Evolutionary conservation across 30 jellyfish, hydroid and myxozoan genomes (phyloP), one percentile per base, ranked within the genome.

Genomic region (Cassiopea andromeda): DNA sequence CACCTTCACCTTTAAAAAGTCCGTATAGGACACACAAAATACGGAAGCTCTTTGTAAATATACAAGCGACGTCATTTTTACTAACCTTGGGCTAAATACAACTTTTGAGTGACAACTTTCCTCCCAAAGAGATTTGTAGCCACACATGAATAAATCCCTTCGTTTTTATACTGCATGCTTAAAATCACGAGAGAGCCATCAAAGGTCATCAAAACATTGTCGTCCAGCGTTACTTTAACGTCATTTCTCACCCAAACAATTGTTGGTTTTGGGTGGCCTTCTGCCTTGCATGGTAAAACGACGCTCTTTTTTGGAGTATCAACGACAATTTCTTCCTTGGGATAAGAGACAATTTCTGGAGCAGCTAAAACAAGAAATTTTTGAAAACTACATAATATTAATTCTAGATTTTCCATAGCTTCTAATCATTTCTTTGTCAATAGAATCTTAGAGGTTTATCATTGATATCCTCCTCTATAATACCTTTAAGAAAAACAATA

Each of bases 61-160:
- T 64, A 13, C 8, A 64, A 64, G 73, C 43, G 15, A 64, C 2
- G 0, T 54, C 64, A 54, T 54, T 4, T 54, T 12, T 7, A 80
- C 89, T 5, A 61, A 89, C 96, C 90, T 89, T 89, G 96, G 70
- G 88, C 91, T 2, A 89, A 69, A 64, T 89, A 89, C 68, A 89
- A 59, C 75, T 75, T 81, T 58, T 57, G 48, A 0, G 92, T 43
- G 15, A 77, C 85, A 66, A 46, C 49, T 13, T 43, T 77, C 48
- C 67, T 89, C 45, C 96, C 96, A 74, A 89, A 83, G 6, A 27
- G 46, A 48, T 89, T 89, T 75, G 89, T 14, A 10, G 92, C 96
- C 14, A 73, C 77, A 49, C 96, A 89, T 7, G 91, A 15, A 50
- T 89, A 89, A 14, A 89, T 80, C 17, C 96, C 96, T 75, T 89